Conservation (phyloP, 2,888 invertebrate species). For the Pycnomerus fuliginosus region DNA sequence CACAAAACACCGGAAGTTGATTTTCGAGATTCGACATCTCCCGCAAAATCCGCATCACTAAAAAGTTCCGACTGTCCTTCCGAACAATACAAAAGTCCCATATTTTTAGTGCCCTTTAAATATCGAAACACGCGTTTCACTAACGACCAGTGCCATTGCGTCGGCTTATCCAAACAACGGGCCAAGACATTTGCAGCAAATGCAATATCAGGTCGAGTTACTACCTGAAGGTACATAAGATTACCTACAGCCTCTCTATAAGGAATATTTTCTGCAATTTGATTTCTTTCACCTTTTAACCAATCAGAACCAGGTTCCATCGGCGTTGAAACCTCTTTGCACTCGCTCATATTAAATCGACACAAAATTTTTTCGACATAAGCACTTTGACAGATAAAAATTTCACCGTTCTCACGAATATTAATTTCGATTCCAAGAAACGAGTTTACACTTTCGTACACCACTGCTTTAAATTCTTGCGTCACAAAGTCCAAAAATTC, state of each 20-base stretch:
- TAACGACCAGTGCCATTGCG: not conserved
- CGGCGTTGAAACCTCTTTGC: slow-evolving; percentile 14
- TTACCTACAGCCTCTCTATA: slow-evolving; percentile 30
- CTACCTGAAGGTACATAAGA: slow-evolving; percentile 26
- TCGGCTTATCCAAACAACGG: not conserved
- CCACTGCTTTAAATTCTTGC: slow-evolving; percentile 4
- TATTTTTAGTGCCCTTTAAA: not conserved
- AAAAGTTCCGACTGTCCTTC: not conserved
- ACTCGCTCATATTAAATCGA: slow-evolving; percentile 8
- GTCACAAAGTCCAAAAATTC: slow-evolving; percentile 25
- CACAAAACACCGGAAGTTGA: not conserved
- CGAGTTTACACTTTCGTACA: slow-evolving; percentile 6
- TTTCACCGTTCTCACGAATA: not conserved
- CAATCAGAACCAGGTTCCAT: slow-evolving; percentile 3
- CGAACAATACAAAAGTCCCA: not conserved
- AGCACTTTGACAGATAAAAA: slow-evolving; percentile 5
- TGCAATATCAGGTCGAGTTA: slow-evolving; percentile 21
- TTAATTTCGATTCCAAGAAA: slow-evolving; percentile 1
- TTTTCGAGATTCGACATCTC: not conserved
- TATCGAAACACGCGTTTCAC: not conserved
- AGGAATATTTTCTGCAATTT: slow-evolving; percentile 8
- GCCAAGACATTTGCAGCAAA: slow-evolving; percentile 16
- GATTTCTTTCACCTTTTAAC: slow-evolving; percentile 22
- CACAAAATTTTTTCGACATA: slow-evolving; percentile 12
- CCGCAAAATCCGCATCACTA: not conserved